Evolutionary conservation across 2,888 invertebrate genomes (phyloP), one percentile per base, ranked within the genome.

Genomic region (Melieria omissa): DNA sequence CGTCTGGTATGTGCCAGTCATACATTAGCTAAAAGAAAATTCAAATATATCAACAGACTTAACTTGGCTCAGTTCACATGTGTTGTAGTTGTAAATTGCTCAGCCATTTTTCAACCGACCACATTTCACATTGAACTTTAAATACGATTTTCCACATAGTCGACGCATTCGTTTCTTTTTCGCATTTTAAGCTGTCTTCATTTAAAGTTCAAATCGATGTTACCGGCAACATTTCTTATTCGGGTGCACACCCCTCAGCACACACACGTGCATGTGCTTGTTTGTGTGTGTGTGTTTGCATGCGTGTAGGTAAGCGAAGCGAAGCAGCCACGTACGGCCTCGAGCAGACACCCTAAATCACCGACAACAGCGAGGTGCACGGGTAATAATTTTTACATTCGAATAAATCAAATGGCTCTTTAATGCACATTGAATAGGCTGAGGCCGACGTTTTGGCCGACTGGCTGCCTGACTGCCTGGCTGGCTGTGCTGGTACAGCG

Each of bases 331-430:
- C 63, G 29, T 29, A 29, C 29, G 29, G 29, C 29, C 29, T 29
- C 29, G 57, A 47, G 41, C 71, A 71, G 71, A 71, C 71, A 66
- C 63, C 62, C 67, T 71, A 67, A 71, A 71, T 71, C 71, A 71
- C 61, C 63, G 71, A 63, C 71, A 71, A 52, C 42, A 65, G 14
- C 47, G 62, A 49, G 52, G 61, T 69, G 63, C 70, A 71, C 44
- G 44, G 65, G 65, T 62, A 65, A 71, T 71, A 71, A 71, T 65
- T 71, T 61, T 55, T 54, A 65, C 60, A 44, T 54, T 41, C 12
- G 57, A 49, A 71, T 65, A 63, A 71, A 71, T 63, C 61, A 63
- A 54, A 70, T 58, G 52, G 58, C 70, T 66, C 66, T 58, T 58
- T 66, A 66, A 66, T 47, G 57, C 46, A 9, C 58, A 58, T 54